Base-by-base conservation (phyloP, 2,113 vertebrate genomes). In the Corythornis madagascariensis region DNA sequence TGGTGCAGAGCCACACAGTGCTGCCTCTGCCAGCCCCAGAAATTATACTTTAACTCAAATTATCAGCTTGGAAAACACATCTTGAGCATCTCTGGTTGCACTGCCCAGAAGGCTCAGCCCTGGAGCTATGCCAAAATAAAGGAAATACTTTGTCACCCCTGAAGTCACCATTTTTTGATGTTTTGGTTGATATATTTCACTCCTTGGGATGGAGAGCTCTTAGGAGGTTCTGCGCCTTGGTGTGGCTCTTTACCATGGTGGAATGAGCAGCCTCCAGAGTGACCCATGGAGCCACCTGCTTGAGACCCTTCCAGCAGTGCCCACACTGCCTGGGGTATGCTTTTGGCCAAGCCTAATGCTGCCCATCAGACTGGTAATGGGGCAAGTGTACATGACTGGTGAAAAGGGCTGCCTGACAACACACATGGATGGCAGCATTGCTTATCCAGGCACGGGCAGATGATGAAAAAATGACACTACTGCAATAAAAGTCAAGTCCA, bases 1-100 rank as follows among this genome's bases (percentile, higher is more conserved):
- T 5, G 48, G 63, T 47, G 50, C 4, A 4, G 61, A 89, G 88
- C 61, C 1, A 4, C 1, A 1, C 1, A 0, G 45, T 38, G 29
- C 56, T 6, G 5, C 14, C 87, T 10, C 48, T 77, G 55, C 43
- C 4, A 3, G 16, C 76, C 65, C 1, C 42, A 64, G 69, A 93
- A 73, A 31, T 35, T 31, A 82, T 29, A 53, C 70, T 69, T 29
- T 53, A 47, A 33, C 55, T n/a, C 61, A 71, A 87, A 85, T n/a
- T 33, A 33, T 18, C 4, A 3, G 13, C 35, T 33, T 22, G 55
- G 47, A 85, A 82, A 84, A 74, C 29, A 45, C 29, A 70, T 45
- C 61, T 10, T 31, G 70, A 91, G 53, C 70, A 55, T 14, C 56
- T 42, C 76, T 80, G 75, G 28, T 16, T 76, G 42, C 56, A 22